Conservation (phyloP, 2,113 vertebrate genomes). For the Tetrax tetrax region DNA sequence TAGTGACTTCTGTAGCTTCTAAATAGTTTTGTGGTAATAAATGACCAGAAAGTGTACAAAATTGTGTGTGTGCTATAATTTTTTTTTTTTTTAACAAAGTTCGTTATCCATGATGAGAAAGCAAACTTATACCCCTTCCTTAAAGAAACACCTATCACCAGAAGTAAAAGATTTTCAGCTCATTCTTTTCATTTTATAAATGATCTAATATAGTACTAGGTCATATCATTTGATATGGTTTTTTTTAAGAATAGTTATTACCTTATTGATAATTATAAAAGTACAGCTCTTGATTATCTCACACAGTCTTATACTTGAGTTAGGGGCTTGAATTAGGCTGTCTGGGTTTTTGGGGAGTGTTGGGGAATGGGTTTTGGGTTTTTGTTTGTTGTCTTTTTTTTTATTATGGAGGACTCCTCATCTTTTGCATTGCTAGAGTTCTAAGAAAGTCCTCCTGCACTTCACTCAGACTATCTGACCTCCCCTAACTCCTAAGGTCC, state of each 20-base stretch:
- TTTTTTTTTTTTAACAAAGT: neutral
- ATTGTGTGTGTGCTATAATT: rapidly evolving
- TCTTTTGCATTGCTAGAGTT: neutral
- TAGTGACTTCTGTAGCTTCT: neutral
- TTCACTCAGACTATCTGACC: neutral
- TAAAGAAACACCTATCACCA: neutral
- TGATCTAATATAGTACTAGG: neutral
- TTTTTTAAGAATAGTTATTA: neutral
- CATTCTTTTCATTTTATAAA: neutral
- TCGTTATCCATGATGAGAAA: neutral
- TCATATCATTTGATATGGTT: neutral
- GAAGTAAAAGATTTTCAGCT: neutral
- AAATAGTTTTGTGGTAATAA: neutral
- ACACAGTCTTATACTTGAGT: neutral
- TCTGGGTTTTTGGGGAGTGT: neutral
- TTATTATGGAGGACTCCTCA: neutral
- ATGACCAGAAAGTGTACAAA: neutral
- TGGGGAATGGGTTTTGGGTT: neutral
- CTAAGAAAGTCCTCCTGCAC: neutral
- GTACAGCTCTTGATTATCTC: neutral
- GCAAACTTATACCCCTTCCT: neutral
- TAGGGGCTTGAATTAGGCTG: neutral
- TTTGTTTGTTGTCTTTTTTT: neutral
- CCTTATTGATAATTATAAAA: neutral
- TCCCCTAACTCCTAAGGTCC: neutral